Percentiles rank a stretch among this genome's conserved stretches.
phyloP scores from a whole-genome alignment of 2,113 vertebrate genomes.

The Xyliphius kryptos region DNA sequence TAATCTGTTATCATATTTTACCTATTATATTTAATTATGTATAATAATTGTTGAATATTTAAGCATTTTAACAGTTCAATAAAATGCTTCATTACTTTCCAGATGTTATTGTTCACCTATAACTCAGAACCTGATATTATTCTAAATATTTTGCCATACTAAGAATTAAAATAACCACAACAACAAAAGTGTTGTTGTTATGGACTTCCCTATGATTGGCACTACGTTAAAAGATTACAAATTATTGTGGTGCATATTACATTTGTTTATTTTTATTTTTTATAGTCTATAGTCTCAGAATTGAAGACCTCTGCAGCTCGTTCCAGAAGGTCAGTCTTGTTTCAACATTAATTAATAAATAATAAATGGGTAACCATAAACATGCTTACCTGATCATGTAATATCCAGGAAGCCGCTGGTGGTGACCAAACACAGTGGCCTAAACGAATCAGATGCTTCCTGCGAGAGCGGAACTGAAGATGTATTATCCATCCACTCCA shows the following conservation, averaged over 20 bases:
- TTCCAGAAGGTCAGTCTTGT: conserved; percentile 74
- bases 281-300: conserved; percentile 67
- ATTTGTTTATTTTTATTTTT: conserved; percentile 30
- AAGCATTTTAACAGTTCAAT: too few relatives aligned
- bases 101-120: too few relatives aligned
- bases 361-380: not conserved
- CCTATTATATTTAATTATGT: too few relatives aligned
- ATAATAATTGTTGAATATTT: too few relatives aligned
- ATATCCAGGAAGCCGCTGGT: conserved; percentile 81
- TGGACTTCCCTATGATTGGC: too few relatives aligned
- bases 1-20: too few relatives aligned
- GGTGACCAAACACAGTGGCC: conserved; percentile 85
- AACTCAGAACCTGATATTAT: too few relatives aligned
- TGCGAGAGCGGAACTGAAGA: conserved; percentile 73
- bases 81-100: too few relatives aligned
- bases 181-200: too few relatives aligned
- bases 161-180: too few relatives aligned
- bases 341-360: not conserved
- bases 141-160: too few relatives aligned
- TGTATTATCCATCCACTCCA: conserved; percentile 66
- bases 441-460: conserved; percentile 80
- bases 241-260: not conserved
- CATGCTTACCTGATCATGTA: not conserved
- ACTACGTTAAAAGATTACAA: too few relatives aligned
- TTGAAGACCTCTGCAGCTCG: conserved; percentile 65